Evolutionary conservation across 2,113 vertebrate genomes (phyloP), one percentile per base, ranked within the genome.

Genomic region (Bujurquina vittata): DNA sequence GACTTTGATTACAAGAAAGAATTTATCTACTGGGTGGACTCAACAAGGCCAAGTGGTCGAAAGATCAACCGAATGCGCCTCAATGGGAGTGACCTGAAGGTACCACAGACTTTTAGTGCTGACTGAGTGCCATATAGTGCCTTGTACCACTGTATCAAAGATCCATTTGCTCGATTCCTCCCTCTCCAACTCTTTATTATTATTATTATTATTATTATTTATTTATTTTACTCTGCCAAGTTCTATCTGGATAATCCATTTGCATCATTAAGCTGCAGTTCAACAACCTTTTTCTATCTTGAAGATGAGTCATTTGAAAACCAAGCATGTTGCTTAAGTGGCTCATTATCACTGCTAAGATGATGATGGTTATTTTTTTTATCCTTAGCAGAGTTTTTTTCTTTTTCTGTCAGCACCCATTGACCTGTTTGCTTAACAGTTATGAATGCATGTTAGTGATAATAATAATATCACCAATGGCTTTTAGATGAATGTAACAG

Each of bases 1-100:
- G 98, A 99, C 91, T 99, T 99, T 86, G 98, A 99, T 96, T 99
- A 99, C 86, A 98, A 96, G 94, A 98, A 99, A 90, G 97, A 99
- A 91, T 98, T 98, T 67, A 97, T 99, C 92, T 99, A 99, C 84
- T 99, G 98, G 98, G 97, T 99, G 89, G 98, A 99, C 95, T 98
- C 97, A 76, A 98, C 96, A 88, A 96, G 97, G 94, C 98, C 98
- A 54, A 99, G 97, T 49, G 98, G 98, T 83, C 97, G 98, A 29
- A 97, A 96, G 87, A 98, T 99, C 95, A 99, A 99, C 93, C 96
- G 97, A 90, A 99, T 99, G 96, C 96, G 95, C 54, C 95, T 99
- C 87, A 99, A 99, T 65, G 98, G 98, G 89, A 99, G 97, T 89
- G 97, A 99, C 84, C 92, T 97, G 75, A 99, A 99, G 98, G 98